These are phyloP conservation scores for Tigriopus japonicus DNA, from an alignment of 1,140 invertebrate genomes.

Conservation along the genomic window DNA sequence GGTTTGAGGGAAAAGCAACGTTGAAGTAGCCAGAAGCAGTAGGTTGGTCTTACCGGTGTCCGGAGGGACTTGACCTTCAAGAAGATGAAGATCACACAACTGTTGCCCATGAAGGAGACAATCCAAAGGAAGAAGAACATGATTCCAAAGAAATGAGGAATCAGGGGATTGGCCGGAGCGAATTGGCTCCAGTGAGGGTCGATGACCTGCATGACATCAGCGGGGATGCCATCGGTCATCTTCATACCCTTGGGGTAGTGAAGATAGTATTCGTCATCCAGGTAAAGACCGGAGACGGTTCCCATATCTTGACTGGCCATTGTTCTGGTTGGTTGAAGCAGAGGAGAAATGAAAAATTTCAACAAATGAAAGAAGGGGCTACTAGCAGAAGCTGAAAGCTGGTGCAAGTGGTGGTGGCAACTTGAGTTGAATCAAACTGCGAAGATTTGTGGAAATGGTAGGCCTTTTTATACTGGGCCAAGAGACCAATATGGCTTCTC, in stretches of 20 bases:
- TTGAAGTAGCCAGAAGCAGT: no score
- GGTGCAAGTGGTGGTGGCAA: background rate
- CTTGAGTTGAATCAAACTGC: background rate
- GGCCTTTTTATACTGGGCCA: background rate
- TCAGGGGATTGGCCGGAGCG: constrained; percentile 42
- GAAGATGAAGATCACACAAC: constrained; percentile 69
- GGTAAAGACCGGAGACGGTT: constrained; percentile 2
- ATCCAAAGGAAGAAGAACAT: constrained; percentile 52
- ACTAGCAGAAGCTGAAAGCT: no score
- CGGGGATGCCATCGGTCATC: constrained; percentile 8
- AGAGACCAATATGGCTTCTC: background rate
- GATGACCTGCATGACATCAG: background rate
- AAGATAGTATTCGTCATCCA: background rate
- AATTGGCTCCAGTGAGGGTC: constrained; percentile 5
- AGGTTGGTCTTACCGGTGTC: constrained; percentile 46
- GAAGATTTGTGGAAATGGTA: background rate
- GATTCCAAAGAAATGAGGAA: constrained; percentile 55
- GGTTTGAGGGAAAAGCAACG: no score
- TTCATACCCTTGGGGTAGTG: constrained; percentile 1
- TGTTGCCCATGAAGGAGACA: constrained; percentile 52
- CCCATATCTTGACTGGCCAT: background rate
- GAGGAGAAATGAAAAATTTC: no score
- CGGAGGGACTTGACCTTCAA: constrained; percentile 48
- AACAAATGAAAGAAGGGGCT: no score
- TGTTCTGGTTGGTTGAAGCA: background rate